Conservation (phyloP, 1,140 invertebrate species). For the Chironomus striatipennis region DNA sequence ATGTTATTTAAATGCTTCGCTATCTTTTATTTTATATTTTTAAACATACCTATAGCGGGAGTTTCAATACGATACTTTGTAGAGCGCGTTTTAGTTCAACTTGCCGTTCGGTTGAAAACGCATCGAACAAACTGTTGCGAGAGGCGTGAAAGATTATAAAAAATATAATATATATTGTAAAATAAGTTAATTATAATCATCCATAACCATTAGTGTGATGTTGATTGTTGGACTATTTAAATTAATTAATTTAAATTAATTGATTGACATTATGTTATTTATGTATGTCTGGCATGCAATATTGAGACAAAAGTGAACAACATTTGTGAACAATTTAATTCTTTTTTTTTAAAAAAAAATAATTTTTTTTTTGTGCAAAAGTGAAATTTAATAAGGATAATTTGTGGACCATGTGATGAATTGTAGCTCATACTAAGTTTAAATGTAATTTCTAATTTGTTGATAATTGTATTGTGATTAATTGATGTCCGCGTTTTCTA, state of each 20-base stretch:
- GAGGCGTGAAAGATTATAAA: background rate
- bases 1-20: constrained; percentile 13
- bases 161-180: background rate
- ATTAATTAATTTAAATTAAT: background rate
- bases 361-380: background rate
- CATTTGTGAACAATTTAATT: too few relatives aligned
- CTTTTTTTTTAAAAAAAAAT: too few relatives aligned
- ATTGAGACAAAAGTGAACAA: too few relatives aligned
- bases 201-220: background rate
- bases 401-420: background rate
- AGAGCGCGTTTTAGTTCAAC: background rate
- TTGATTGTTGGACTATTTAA: constrained; percentile 1
- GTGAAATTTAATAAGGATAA: background rate
- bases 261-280: background rate
- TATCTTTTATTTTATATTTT: constrained; percentile 18
- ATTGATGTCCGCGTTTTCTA: too few relatives aligned
- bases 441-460: too few relatives aligned
- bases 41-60: background rate
- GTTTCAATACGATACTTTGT: constrained; percentile 10
- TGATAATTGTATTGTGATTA: too few relatives aligned
- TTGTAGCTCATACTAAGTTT: background rate
- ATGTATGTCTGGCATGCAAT: too few relatives aligned
- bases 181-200: constrained; percentile 9
- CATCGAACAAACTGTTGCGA: constrained; percentile 14
- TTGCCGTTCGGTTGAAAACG: constrained; percentile 7